phyloP scores from a whole-genome alignment of 2,113 vertebrate genomes.

The Herpailurus yagouaroundi region DNA sequence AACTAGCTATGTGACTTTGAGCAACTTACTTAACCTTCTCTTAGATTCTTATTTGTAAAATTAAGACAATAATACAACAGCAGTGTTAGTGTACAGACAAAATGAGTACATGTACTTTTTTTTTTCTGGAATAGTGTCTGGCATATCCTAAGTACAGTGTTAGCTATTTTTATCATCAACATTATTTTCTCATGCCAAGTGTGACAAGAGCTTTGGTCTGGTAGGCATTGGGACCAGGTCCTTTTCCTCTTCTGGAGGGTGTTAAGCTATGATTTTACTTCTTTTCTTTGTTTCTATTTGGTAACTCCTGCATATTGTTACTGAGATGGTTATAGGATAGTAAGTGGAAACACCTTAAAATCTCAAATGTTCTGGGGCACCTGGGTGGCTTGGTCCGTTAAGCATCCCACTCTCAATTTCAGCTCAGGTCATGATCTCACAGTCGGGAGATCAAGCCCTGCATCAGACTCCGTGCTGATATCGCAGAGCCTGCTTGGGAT shows the following conservation, averaged over 20 bases:
- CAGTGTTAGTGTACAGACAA: not conserved
- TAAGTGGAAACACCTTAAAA: conserved; percentile 1
- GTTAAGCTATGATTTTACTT: not conserved
- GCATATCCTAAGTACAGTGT: not conserved
- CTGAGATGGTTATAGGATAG: not conserved
- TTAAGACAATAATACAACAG: not conserved
- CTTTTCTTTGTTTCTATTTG: conserved; percentile 25
- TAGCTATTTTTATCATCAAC: not conserved
- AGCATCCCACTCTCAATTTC: too few species aligned
- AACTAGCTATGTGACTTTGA: not conserved
- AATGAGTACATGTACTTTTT: not conserved
- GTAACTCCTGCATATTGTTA: not conserved
- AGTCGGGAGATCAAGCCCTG: too few species aligned
- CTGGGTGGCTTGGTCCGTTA: too few species aligned
- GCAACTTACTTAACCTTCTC: not conserved
- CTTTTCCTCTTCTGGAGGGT: not conserved
- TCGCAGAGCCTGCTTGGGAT: too few species aligned
- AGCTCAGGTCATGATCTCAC: too few species aligned
- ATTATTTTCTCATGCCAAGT: not conserved
- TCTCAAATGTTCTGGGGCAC: not conserved
- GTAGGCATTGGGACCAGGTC: not conserved
- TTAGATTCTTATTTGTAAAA: not conserved
- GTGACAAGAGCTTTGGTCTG: not conserved
- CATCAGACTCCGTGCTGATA: too few species aligned
- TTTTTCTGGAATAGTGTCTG: not conserved